Percentiles rank a stretch among this genome's conserved stretches.
Evolutionary conservation across 2,797 vertebrate genomes (phyloP).

Genomic region (Sandelia bainsii): DNA sequence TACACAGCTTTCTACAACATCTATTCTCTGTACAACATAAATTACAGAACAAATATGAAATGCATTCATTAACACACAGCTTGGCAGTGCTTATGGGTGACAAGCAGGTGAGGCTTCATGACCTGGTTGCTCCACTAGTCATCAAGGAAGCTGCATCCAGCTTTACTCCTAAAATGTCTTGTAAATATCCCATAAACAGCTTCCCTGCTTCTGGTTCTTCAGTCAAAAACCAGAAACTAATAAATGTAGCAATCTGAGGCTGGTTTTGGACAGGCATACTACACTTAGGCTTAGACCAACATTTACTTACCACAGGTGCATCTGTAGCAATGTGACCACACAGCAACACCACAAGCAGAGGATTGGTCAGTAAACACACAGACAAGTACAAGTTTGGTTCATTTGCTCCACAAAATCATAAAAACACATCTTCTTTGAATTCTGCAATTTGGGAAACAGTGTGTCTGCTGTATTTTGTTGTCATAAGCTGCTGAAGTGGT

Average conservation of each 20-base stretch:
- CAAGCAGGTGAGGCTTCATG: neutral
- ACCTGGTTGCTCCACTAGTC: neutral
- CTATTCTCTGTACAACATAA: neutral
- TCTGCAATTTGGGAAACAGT: neutral
- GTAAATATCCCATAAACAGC: constrained; percentile 2
- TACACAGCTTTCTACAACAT: neutral
- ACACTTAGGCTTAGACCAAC: constrained; percentile 3
- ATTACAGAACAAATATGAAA: neutral
- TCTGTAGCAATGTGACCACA: constrained; percentile 20
- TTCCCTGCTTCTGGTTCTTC: neutral
- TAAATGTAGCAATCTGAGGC: constrained; percentile 6
- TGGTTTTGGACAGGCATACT: constrained; percentile 15
- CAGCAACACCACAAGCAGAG: constrained; percentile 18
- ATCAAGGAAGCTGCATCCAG: neutral
- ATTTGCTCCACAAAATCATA: neutral
- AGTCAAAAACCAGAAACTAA: constrained; percentile 18
- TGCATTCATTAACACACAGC: neutral
- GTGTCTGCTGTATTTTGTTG: neutral
- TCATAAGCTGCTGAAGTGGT: neutral
- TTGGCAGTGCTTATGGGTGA: neutral
- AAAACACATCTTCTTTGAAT: neutral
- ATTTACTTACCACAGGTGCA: constrained; percentile 7
- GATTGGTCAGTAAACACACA: constrained; percentile 12
- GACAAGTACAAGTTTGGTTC: neutral
- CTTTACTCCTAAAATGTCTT: neutral